Conservation (phyloP, 2,888 invertebrate genomes). For the Stenoptilia bipunctidactyla region DNA sequence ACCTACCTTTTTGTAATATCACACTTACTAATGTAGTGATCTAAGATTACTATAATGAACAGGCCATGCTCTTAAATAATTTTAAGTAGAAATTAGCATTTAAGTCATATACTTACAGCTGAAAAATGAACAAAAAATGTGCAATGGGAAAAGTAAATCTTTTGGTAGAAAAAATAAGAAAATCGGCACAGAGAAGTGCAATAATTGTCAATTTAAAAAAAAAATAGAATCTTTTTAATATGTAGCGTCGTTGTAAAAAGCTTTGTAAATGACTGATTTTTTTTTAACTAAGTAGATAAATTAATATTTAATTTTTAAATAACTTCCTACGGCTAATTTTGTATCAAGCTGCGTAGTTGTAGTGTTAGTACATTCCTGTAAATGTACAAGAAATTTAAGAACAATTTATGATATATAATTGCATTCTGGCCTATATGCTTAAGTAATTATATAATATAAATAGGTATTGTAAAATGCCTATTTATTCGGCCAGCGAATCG, state of each 20-base stretch:
- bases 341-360: conserved; percentile 29
- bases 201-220: no score
- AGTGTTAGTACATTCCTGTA: conserved; percentile 61
- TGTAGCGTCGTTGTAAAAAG: conserved; percentile 32
- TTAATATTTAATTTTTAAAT: conserved; percentile 40
- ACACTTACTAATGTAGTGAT: neutral
- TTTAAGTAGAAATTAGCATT: conserved; percentile 2
- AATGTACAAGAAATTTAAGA: conserved; percentile 52
- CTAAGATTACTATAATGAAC: conserved; percentile 2
- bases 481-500: conserved; percentile 32
- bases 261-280: conserved; percentile 61
- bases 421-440: conserved; percentile 34
- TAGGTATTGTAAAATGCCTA: neutral
- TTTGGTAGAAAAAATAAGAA: no score
- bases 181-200: no score
- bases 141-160: conserved; percentile 1
- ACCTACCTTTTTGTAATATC: no score
- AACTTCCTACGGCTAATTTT: conserved; percentile 18
- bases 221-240: neutral
- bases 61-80: conserved; percentile 7
- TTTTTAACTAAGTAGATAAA: conserved; percentile 43
- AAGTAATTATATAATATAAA: conserved; percentile 10
- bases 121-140: neutral
- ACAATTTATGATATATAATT: conserved; percentile 16
- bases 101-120: neutral